phyloP scores from a whole-genome alignment of 2,113 vertebrate genomes.

The Struthio camelus region DNA sequence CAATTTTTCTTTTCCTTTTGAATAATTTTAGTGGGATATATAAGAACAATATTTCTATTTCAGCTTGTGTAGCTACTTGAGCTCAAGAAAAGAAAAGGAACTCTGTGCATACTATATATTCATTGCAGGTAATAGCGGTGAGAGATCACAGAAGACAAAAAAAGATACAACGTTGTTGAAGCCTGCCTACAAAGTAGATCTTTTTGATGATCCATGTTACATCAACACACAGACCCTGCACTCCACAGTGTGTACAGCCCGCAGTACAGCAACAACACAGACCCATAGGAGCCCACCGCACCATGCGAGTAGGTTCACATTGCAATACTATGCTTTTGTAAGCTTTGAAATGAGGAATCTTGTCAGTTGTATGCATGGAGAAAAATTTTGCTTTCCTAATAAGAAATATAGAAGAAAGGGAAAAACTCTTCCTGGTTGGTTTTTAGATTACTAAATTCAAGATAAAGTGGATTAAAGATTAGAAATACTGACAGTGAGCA shows the following conservation, averaged over 20 bases:
- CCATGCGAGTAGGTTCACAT: conserved; percentile 66
- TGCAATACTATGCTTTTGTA: neutral
- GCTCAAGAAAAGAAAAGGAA: neutral
- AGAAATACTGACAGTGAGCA: neutral
- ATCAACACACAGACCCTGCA: conserved; percentile 78
- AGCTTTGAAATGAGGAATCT: neutral
- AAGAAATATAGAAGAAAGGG: neutral
- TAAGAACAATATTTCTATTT: neutral
- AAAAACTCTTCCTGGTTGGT: neutral
- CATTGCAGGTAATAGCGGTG: conserved; percentile 61
- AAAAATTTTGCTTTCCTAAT: neutral
- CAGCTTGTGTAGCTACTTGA: neutral
- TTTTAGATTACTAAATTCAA: neutral
- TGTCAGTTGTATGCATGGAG: neutral
- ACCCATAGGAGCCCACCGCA: conserved; percentile 39
- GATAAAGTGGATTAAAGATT: neutral
- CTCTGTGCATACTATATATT: neutral
- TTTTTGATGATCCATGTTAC: conserved; percentile 80
- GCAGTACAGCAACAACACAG: neutral
- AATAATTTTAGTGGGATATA: neutral
- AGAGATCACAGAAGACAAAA: conserved; percentile 49
- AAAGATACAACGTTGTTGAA: conserved; percentile 50
- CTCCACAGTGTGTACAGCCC: conserved; percentile 18
- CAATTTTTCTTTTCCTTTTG: neutral
- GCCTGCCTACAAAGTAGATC: conserved; percentile 58